Evolutionary conservation across 2,797 vertebrate species (phyloP).

Genomic region (Smutsia gigantea): DNA sequence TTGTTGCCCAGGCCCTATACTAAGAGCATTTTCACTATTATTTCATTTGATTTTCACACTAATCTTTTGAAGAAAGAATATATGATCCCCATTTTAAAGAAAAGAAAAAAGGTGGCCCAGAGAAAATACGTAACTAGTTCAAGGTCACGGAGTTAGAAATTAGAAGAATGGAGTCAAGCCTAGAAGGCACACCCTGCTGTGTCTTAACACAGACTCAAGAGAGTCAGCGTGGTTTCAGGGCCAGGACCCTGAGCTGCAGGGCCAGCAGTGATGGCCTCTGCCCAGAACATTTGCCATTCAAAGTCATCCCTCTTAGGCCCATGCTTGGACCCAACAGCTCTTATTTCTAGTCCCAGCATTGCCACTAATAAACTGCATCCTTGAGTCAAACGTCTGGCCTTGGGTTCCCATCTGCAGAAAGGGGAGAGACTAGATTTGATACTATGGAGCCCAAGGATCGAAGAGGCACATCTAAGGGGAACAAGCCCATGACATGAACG

Average conservation of each 20-base stretch:
- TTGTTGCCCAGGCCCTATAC: not conserved
- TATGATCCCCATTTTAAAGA: not conserved
- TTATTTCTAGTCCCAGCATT: not conserved
- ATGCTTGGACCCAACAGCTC: not conserved
- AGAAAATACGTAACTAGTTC: not conserved
- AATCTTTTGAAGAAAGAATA: not conserved
- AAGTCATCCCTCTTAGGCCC: not conserved
- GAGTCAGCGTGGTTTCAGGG: not conserved
- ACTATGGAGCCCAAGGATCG: not conserved
- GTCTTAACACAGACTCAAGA: not conserved
- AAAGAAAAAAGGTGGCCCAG: not conserved
- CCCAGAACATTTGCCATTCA: not conserved
- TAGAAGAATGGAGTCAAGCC: not conserved
- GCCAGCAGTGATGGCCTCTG: not conserved
- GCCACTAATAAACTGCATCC: not conserved
- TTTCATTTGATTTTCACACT: not conserved
- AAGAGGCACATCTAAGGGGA: not conserved
- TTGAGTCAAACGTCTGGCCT: not conserved
- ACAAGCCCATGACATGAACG: not conserved
- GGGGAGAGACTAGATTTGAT: not conserved
- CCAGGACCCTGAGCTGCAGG: not conserved
- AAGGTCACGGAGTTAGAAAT: not conserved
- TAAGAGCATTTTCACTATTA: not conserved
- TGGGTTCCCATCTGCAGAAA: not conserved
- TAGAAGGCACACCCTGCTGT: not conserved